phyloP scores from a whole-genome alignment of 2,888 invertebrate species.

The Aromia moschata region DNA sequence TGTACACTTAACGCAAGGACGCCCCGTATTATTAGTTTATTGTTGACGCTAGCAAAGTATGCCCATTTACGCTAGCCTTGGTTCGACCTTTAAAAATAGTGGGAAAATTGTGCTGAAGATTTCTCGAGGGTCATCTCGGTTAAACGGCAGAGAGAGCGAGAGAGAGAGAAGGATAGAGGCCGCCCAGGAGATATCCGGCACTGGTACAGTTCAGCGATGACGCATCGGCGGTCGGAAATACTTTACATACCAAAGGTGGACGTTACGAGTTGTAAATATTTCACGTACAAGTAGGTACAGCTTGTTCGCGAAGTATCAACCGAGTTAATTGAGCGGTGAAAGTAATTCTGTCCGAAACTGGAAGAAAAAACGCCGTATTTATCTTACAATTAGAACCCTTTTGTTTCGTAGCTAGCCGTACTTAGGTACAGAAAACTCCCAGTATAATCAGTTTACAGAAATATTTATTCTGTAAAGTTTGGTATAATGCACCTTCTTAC shows the following conservation, averaged over 20 bases:
- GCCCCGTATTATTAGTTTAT: no score
- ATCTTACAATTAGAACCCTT: no score
- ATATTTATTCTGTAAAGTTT: no score
- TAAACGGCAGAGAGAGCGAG: neutral
- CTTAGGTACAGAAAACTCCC: no score
- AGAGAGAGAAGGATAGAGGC: no score
- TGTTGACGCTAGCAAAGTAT: neutral
- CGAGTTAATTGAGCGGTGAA: no score
- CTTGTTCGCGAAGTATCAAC: neutral
- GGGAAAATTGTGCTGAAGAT: neutral
- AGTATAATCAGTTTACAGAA: no score
- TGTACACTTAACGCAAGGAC: no score
- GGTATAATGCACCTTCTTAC: no score
- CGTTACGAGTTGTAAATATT: neutral
- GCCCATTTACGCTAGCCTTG: neutral
- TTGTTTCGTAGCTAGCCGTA: no score
- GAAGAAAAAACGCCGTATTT: no score
- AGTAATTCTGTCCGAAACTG: no score
- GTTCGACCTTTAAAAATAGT: neutral
- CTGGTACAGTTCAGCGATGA: constrained; percentile 35
- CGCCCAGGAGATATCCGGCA: constrained; percentile 32
- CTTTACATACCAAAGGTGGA: constrained; percentile 35
- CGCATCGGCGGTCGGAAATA: constrained; percentile 38
- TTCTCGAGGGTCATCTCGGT: constrained; percentile 6
- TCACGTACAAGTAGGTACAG: neutral